Evolutionary conservation across 2,797 vertebrate species (phyloP).

Genomic region (Anguilla pacifica): DNA sequence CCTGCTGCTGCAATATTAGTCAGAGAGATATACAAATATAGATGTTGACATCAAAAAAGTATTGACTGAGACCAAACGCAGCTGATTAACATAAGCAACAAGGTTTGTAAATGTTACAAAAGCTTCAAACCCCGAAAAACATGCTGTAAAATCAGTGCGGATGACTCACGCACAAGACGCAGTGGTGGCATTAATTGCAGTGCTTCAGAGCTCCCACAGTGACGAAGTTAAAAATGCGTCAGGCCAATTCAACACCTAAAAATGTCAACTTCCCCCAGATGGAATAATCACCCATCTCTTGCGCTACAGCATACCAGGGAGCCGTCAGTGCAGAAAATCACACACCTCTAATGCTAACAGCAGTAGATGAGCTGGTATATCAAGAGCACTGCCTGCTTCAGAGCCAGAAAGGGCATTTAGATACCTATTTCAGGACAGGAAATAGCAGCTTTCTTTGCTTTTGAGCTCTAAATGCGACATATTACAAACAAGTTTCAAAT

Average conservation of each 20-base stretch:
- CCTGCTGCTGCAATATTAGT: neutral
- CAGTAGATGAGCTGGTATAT: neutral
- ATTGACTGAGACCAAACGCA: neutral
- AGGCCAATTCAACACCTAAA: slow-evolving; percentile 21
- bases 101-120: neutral
- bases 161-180: slow-evolving; percentile 1
- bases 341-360: neutral
- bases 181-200: neutral
- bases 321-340: neutral
- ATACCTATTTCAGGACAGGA: neutral
- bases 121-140: neutral
- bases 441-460: neutral
- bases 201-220: slow-evolving; percentile 5
- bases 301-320: neutral
- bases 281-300: neutral
- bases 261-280: slow-evolving; percentile 15
- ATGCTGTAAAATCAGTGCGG: neutral
- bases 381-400: neutral
- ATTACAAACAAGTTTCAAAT: slow-evolving; percentile 24
- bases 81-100: neutral
- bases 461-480: slow-evolving; percentile 2
- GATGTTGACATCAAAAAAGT: neutral
- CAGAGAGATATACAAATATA: neutral
- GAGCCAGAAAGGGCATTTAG: slow-evolving; percentile 3
- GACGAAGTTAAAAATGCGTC: slow-evolving; percentile 15